phyloP scores from a whole-genome alignment of 1,140 invertebrate species.

The Drosophila oshimai region DNA sequence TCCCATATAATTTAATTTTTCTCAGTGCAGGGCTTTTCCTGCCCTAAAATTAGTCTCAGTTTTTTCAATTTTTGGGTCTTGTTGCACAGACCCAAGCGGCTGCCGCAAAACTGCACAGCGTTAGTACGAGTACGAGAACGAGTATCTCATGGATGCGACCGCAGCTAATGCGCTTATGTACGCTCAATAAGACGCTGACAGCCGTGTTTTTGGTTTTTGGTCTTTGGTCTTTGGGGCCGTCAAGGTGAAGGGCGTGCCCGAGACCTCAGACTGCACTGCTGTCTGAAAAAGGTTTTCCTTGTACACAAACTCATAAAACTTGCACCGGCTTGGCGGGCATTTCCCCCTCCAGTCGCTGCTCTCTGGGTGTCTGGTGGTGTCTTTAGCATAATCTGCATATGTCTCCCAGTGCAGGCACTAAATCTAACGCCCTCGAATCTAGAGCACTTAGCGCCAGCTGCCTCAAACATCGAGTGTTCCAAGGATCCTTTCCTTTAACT shows the following conservation, averaged over 20 bases:
- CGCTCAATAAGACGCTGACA: conserved; percentile 78
- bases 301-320: conserved; percentile 60
- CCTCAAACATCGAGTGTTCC: conserved; percentile 49
- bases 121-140: conserved; percentile 3
- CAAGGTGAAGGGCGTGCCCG: conserved; percentile 57
- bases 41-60: conserved; percentile 60
- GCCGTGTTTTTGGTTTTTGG: conserved; percentile 51
- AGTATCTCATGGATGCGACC: conserved; percentile 51
- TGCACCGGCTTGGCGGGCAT: conserved; percentile 39
- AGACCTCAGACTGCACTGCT: conserved; percentile 15
- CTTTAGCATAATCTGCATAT: conserved; percentile 50
- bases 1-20: neutral
- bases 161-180: conserved; percentile 75
- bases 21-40: neutral
- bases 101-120: conserved; percentile 42
- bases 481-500: conserved; percentile 42
- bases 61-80: conserved; percentile 41
- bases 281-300: conserved; percentile 67
- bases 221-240: conserved; percentile 1
- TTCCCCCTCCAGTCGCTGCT: neutral
- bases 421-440: conserved; percentile 72
- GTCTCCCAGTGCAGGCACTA: conserved; percentile 60
- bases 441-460: conserved; percentile 75
- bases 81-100: conserved; percentile 51
- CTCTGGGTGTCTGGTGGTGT: conserved; percentile 19